phyloP scores from a whole-genome alignment of 1,140 invertebrate species.

The Hetaerina americana region DNA sequence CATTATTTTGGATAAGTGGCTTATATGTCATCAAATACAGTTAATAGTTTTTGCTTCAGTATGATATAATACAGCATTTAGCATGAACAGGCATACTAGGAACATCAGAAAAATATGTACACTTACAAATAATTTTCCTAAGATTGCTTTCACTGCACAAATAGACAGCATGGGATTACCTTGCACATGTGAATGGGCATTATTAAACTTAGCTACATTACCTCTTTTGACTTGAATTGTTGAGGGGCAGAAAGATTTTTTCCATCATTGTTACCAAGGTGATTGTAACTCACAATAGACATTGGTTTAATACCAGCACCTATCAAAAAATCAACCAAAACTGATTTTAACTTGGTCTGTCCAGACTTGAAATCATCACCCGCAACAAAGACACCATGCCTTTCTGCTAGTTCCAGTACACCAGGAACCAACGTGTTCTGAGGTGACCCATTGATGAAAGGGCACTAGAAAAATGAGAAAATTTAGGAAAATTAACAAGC shows the following conservation, averaged over 20 bases:
- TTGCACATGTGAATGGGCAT: too few relatives aligned
- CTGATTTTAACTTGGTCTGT: slow-evolving; percentile 93
- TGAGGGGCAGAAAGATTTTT: slow-evolving; percentile 86
- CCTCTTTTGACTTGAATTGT: slow-evolving; percentile 81
- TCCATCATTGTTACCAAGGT: slow-evolving; percentile 95
- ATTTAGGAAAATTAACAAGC: slow-evolving; percentile 9
- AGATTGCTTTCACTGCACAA: too few relatives aligned
- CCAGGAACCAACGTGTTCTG: slow-evolving; percentile 94
- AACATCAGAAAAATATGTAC: too few relatives aligned
- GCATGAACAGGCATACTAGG: too few relatives aligned
- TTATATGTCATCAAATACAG: too few relatives aligned
- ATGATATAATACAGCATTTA: too few relatives aligned
- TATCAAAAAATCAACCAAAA: slow-evolving; percentile 88
- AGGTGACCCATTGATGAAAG: slow-evolving; percentile 92
- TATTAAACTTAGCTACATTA: too few relatives aligned
- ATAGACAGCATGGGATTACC: too few relatives aligned
- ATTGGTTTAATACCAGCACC: slow-evolving; percentile 86
- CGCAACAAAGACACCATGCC: slow-evolving; percentile 63
- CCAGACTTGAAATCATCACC: slow-evolving; percentile 97
- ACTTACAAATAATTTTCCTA: too few relatives aligned
- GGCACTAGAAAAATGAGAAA: slow-evolving; percentile 49
- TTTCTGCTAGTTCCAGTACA: slow-evolving; percentile 68
- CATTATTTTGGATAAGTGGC: too few relatives aligned
- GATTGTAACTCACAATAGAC: slow-evolving; percentile 96
- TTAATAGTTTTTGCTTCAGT: too few relatives aligned